Base-by-base conservation (phyloP, 1,140 invertebrate species). In the Trichoplusia ni region DNA sequence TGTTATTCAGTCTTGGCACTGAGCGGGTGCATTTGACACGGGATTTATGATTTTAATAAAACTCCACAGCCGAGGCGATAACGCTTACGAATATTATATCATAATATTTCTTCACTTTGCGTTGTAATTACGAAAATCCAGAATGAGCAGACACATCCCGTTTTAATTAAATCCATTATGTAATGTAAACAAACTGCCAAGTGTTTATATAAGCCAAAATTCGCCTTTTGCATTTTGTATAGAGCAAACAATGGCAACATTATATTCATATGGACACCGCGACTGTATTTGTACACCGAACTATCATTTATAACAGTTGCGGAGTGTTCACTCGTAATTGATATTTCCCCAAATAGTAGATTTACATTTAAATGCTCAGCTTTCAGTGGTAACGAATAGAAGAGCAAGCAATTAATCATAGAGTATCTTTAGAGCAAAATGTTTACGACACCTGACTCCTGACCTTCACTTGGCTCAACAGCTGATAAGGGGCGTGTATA, bases 41-140 rank as follows among this genome's bases (percentile, higher is more conserved):
- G 74, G 84, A 88, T 88, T 88, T 88, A 88, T 88, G 79, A 85
- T 84, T 86, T 88, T 88, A 86, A 88, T 88, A 88, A 86, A 86
- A 86, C 80, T 71, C 71, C 62, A 18, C 59, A 78, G 73, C 75
- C 67, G 70, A 69, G 69, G 77, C 77, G 72, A 80, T 73, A 81
- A 79, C 73, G 75, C 69, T 79, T 79, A 80, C 73, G 67, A 80
- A 70, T 80, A 77, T 68, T 67, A 56, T 71, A 71, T 69, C 65
- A 65, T 77, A 77, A 78, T 73, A 75, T 76, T 77, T 65, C 69
- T 68, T 67, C 59, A 54, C 54, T 64, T 56, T 40, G 47, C 64
- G 53, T 54, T 66, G 66, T 65, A 70, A 73, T 73, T 76, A 70
- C 67, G 51, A 58, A 64, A 67, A 75, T 71, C 67, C 63, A 58